Evolutionary conservation across 1,140 invertebrate genomes (phyloP).

Genomic region (Anastrepha ludens): DNA sequence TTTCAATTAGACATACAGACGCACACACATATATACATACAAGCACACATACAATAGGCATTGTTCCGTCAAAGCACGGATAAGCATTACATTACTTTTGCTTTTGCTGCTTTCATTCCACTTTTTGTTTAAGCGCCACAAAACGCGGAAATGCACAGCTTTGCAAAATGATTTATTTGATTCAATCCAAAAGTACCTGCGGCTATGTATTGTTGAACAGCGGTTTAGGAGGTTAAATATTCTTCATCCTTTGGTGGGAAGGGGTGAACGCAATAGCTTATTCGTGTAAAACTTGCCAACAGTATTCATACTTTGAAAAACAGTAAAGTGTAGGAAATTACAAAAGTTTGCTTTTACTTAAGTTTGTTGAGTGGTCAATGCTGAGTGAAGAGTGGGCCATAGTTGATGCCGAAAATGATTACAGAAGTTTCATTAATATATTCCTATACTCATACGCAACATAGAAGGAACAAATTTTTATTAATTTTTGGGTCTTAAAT

Average conservation of each 20-base stretch:
- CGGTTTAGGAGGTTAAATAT: too few species aligned
- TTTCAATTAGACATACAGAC: too few species aligned
- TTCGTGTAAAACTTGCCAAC: background rate
- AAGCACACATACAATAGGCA: background rate
- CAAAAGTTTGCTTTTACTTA: background rate
- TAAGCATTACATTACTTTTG: background rate
- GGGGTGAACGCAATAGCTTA: too few species aligned
- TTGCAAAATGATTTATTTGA: constrained; percentile 46
- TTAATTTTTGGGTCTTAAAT: too few species aligned
- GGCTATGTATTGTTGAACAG: background rate
- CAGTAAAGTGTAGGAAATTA: background rate
- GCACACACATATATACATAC: too few species aligned
- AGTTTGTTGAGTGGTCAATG: background rate
- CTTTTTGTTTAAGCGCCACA: background rate
- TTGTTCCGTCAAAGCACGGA: background rate
- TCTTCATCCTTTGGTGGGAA: too few species aligned
- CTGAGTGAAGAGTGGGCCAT: too few species aligned
- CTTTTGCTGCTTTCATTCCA: background rate
- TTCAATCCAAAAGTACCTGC: constrained; percentile 13
- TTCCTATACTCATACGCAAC: too few species aligned
- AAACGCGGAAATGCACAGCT: constrained; percentile 35
- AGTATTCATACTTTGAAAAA: too few species aligned
- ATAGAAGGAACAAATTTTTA: too few species aligned
- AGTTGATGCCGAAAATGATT: too few species aligned
- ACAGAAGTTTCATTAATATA: too few species aligned